Evolutionary conservation across 2,797 vertebrate genomes (phyloP).

Genomic region (Pantherophis alleghaniensis): DNA sequence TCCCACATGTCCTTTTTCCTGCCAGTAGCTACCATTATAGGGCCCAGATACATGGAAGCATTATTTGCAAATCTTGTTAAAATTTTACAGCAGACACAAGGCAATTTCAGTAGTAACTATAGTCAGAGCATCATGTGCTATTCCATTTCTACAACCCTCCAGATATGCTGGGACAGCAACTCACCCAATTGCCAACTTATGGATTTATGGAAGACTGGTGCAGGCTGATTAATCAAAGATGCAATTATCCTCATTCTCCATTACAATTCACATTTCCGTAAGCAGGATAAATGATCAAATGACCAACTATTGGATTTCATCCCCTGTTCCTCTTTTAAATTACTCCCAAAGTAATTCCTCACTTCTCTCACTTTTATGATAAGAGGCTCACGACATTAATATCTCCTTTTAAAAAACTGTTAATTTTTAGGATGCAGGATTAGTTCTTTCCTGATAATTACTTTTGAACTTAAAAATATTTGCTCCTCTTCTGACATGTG

Average conservation of each 20-base stretch:
- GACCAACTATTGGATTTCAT: not conserved
- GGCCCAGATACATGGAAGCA: not conserved
- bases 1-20: too few species aligned
- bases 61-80: not conserved
- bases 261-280: not conserved
- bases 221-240: not conserved
- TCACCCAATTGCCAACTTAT: not conserved
- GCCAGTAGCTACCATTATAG: not conserved
- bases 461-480: not conserved
- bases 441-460: not conserved
- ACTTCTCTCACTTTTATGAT: not conserved
- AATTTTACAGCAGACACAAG: not conserved
- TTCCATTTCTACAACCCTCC: not conserved
- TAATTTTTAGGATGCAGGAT: not conserved
- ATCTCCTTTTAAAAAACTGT: not conserved
- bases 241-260: not conserved
- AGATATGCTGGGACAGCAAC: not conserved
- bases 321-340: not conserved
- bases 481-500: not conserved
- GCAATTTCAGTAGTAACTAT: not conserved
- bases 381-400: not conserved
- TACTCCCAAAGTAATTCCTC: not conserved
- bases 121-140: not conserved
- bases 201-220: not conserved
- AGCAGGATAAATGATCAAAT: constrained; percentile 11